A percentile compares a stretch with the other conserved stretches of the same genome.
Conservation (phyloP, 2,797 vertebrate species). For the Megalops cyprinoides region DNA sequence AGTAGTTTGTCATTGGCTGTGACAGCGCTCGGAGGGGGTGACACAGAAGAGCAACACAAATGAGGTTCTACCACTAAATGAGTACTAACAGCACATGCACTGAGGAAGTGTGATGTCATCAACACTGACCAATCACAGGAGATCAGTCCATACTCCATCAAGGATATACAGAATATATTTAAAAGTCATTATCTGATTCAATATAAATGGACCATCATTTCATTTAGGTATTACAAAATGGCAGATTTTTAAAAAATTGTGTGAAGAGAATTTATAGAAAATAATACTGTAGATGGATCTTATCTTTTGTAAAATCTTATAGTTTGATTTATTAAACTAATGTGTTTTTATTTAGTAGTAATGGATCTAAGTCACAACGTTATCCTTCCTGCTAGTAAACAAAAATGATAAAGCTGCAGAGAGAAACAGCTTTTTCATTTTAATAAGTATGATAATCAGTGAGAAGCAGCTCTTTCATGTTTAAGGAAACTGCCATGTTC, state of each 20-base stretch:
- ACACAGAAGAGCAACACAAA: constrained; percentile 64
- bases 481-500: background rate
- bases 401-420: constrained; percentile 6
- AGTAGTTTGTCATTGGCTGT: too few species aligned
- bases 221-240: constrained; percentile 71
- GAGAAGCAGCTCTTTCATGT: constrained; percentile 12
- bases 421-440: too few species aligned
- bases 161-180: constrained; percentile 71
- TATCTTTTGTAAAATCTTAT: constrained; percentile 61
- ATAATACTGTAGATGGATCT: constrained; percentile 59
- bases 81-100: constrained; percentile 74
- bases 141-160: constrained; percentile 73
- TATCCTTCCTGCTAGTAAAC: constrained; percentile 48
- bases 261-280: constrained; percentile 65
- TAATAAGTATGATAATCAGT: constrained; percentile 1
- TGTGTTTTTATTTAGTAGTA: constrained; percentile 60
- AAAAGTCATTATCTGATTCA: constrained; percentile 70
- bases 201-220: constrained; percentile 69
- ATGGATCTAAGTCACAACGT: constrained; percentile 55
- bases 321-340: constrained; percentile 57
- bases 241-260: constrained; percentile 62
- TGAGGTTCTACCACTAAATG: constrained; percentile 48
- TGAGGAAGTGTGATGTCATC: constrained; percentile 66
- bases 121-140: constrained; percentile 71
- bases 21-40: constrained; percentile 61